A percentile compares a stretch with the other conserved stretches of the same genome.
phyloP scores from a whole-genome alignment of 2,113 vertebrate genomes.

The Plotosus lineatus region DNA sequence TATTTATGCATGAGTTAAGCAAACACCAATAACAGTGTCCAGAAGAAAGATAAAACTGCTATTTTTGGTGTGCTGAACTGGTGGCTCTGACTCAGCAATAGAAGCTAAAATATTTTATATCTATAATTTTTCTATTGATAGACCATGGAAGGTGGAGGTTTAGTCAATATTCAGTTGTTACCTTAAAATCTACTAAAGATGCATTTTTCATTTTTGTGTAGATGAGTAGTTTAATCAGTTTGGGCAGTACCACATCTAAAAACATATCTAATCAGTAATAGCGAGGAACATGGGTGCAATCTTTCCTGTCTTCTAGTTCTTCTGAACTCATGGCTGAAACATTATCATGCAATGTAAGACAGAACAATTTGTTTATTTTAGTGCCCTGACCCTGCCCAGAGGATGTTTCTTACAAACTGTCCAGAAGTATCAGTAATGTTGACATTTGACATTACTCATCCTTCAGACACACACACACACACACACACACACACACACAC shows the following conservation, averaged over 20 bases:
- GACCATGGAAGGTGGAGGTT: background rate
- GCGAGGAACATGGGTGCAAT: background rate
- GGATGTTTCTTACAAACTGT: conserved; percentile 8
- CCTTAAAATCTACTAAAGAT: background rate
- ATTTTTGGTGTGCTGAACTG: background rate
- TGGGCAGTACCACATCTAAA: background rate
- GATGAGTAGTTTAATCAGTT: background rate
- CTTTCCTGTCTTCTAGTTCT: background rate
- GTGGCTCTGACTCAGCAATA: background rate
- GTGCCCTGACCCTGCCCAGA: conserved; percentile 6
- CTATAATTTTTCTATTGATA: background rate
- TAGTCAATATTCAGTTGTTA: background rate
- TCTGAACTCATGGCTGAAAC: background rate
- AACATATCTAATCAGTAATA: background rate
- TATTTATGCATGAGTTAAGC: background rate
- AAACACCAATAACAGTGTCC: background rate
- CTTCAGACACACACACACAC: no score
- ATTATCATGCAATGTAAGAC: background rate
- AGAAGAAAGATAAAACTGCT: background rate
- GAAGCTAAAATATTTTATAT: background rate
- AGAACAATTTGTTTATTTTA: conserved; percentile 4
- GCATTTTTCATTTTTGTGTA: background rate
- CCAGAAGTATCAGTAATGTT: conserved; percentile 11
- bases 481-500: conserved; percentile 23
- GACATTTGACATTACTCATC: background rate